These are phyloP conservation scores for Pseudococcus jackbeardsleyi DNA, from an alignment of 2,888 invertebrate species.

Conservation along the genomic window DNA sequence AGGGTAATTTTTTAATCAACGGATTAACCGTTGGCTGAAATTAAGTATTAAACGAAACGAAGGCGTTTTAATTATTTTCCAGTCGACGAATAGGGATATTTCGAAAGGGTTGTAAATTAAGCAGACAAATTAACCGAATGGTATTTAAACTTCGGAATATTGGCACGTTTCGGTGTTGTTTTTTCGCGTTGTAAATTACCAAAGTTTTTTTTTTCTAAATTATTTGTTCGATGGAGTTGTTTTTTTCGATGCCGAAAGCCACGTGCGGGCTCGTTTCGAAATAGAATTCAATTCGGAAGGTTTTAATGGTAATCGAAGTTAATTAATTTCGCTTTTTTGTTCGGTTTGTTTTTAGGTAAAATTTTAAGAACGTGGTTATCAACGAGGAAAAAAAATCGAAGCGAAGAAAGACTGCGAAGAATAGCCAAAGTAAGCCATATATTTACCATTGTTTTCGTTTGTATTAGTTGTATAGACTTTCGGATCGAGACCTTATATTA, in stretches of 20 bases:
- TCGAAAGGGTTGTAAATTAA: slow-evolving; percentile 20
- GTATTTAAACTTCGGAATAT: not conserved
- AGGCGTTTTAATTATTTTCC: slow-evolving; percentile 33
- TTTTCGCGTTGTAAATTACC: not conserved
- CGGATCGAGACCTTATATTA: no score
- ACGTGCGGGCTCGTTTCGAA: not conserved
- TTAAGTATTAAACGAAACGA: slow-evolving; percentile 6
- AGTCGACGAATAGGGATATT: not conserved
- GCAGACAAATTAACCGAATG: not conserved
- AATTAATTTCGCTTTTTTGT: slow-evolving; percentile 18
- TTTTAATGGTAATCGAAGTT: slow-evolving; percentile 11
- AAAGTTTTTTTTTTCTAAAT: not conserved
- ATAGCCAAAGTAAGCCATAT: slow-evolving; percentile 55
- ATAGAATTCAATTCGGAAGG: no score
- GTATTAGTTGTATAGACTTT: no score
- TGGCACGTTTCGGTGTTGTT: not conserved
- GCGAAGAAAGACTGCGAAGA: slow-evolving; percentile 58
- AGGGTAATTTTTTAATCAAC: slow-evolving; percentile 17
- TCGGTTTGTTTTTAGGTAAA: slow-evolving; percentile 39
- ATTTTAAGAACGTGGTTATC: slow-evolving; percentile 56
- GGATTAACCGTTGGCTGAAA: slow-evolving; percentile 2
- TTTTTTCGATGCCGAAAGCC: not conserved
- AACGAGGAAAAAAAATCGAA: slow-evolving; percentile 41
- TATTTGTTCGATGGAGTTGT: not conserved
- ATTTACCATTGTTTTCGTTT: not conserved